Conservation (phyloP, 23 tunicate species). For the Ciona savignyi region DNA sequence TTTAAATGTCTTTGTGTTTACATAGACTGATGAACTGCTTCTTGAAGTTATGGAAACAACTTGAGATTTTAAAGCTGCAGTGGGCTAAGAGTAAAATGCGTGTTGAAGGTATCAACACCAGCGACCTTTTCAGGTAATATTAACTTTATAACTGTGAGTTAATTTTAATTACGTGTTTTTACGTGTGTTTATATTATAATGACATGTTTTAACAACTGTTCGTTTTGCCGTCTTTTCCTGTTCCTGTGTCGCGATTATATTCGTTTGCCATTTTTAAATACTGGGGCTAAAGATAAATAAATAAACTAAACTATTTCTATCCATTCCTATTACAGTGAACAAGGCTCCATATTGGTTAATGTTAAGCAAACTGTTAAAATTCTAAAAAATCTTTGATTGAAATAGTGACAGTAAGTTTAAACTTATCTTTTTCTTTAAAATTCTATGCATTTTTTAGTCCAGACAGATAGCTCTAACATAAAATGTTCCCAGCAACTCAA, state of each 20-base stretch:
- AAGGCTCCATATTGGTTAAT: background rate
- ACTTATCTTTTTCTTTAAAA: background rate
- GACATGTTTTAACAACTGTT: too few species aligned
- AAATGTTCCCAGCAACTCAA: too few species aligned
- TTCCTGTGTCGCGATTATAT: too few species aligned
- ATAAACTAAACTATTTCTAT: background rate
- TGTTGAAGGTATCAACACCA: slow-evolving; percentile 25
- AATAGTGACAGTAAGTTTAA: too few species aligned
- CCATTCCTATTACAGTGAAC: background rate
- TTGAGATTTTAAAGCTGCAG: slow-evolving; percentile 39
- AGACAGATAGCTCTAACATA: too few species aligned
- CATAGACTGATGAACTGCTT: slow-evolving; percentile 50
- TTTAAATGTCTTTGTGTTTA: too few species aligned
- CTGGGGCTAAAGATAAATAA: too few species aligned
- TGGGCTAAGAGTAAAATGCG: slow-evolving; percentile 69
- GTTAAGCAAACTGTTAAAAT: background rate
- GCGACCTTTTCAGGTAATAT: slow-evolving; percentile 34
- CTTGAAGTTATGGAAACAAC: slow-evolving; percentile 61
- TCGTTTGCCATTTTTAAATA: too few species aligned
- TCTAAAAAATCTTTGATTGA: too few species aligned
- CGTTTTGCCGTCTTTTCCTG: too few species aligned
- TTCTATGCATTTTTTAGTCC: background rate
- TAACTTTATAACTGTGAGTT: too few species aligned
- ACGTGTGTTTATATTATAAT: too few species aligned
- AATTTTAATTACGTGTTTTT: background rate